A percentile compares a stretch with the other conserved stretches of the same genome.
phyloP scores from a whole-genome alignment of 1,140 invertebrate species.

The Polyergus mexicanus region DNA sequence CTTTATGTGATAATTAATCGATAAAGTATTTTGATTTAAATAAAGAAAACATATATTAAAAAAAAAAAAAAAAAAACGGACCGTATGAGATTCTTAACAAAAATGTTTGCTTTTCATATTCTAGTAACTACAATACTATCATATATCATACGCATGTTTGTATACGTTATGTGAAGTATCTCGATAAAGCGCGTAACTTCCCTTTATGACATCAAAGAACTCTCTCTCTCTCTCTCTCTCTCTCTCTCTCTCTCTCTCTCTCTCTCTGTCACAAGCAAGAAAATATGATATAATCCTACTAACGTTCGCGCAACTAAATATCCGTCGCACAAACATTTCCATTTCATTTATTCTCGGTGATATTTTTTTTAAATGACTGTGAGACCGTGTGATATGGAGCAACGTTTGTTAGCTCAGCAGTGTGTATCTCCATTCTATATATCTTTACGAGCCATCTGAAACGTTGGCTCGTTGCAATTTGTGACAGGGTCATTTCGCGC shows the following conservation, averaged over 20 bases:
- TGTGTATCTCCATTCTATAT: not conserved
- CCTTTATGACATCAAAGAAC: conserved; percentile 36
- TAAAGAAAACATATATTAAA: not conserved
- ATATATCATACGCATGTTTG: not conserved
- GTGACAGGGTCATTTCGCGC: not conserved
- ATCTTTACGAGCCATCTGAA: not conserved
- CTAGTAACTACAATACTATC: not conserved
- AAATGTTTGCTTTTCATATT: not conserved
- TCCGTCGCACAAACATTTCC: conserved; percentile 30
- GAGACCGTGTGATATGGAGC: not conserved
- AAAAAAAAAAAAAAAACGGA: no score
- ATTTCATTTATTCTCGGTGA: conserved; percentile 30
- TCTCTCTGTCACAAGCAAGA: not conserved
- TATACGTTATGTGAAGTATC: conserved; percentile 5
- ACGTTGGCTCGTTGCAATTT: not conserved
- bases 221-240: not conserved
- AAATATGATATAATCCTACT: conserved; percentile 50
- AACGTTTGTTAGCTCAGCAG: not conserved
- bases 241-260: not conserved
- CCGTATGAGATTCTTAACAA: not conserved
- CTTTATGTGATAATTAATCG: not conserved
- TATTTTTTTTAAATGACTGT: conserved; percentile 30
- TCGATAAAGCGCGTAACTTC: conserved; percentile 34
- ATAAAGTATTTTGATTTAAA: not conserved
- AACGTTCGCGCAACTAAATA: conserved; percentile 52